Evolutionary conservation across 2,888 invertebrate genomes (phyloP).

Genomic region (Teleiodes luculella): DNA sequence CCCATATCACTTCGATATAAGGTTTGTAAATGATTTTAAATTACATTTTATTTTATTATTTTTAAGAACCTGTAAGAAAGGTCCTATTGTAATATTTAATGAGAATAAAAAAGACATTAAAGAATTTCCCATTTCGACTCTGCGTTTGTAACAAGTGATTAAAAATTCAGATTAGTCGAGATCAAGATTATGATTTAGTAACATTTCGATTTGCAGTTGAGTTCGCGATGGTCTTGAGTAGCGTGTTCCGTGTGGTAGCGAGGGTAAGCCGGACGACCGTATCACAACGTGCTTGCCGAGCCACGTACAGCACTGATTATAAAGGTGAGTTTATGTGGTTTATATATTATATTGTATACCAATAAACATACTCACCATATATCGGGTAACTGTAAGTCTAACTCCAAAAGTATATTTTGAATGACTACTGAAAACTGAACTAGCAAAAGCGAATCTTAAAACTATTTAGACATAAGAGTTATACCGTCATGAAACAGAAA

Average conservation of each 20-base stretch:
- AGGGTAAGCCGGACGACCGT: constrained; percentile 28
- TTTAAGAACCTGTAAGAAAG: not conserved
- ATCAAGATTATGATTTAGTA: too few species aligned
- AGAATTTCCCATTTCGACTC: too few species aligned
- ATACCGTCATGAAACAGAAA: too few species aligned
- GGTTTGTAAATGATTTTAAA: not conserved
- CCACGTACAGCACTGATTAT: constrained; percentile 44
- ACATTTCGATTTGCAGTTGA: not conserved
- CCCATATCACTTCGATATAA: not conserved
- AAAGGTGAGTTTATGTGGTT: constrained; percentile 36
- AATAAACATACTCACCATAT: not conserved
- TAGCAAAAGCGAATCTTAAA: too few species aligned
- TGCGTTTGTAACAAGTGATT: too few species aligned
- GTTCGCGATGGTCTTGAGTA: constrained; percentile 39
- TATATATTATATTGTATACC: not conserved
- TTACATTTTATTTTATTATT: not conserved
- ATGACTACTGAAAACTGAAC: too few species aligned
- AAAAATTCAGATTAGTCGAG: too few species aligned
- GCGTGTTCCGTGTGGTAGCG: constrained; percentile 37
- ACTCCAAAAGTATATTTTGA: too few species aligned
- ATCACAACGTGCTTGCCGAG: constrained; percentile 38
- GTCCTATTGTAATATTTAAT: too few species aligned
- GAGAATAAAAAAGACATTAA: too few species aligned
- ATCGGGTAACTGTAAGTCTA: too few species aligned
- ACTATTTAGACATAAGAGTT: too few species aligned